Percentiles rank a stretch among this genome's conserved stretches.
Conservation (phyloP, 2,888 invertebrate genomes). For the Venustoraphidia nigricollis region DNA sequence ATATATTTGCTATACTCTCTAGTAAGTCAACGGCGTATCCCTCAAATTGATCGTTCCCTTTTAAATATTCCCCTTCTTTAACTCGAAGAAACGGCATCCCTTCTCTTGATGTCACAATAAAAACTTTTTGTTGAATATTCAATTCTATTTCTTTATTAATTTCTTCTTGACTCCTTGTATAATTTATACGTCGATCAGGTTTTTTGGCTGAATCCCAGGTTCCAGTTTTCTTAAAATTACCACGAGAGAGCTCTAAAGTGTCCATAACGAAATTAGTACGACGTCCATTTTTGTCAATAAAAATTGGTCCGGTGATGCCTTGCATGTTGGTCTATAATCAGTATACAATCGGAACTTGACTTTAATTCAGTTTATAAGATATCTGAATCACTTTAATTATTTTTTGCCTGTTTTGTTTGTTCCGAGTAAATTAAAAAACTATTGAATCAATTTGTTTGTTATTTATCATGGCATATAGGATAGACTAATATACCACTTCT, state of each 20-base stretch:
- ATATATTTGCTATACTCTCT: constrained; percentile 47
- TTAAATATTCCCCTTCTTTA: constrained; percentile 38
- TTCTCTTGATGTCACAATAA: constrained; percentile 38
- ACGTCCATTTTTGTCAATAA: constrained; percentile 50
- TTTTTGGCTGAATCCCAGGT: constrained; percentile 26
- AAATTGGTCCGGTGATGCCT: constrained; percentile 49
- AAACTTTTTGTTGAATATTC: constrained; percentile 29
- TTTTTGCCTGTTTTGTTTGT: too few species aligned
- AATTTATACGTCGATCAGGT: constrained; percentile 12
- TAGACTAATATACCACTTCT: too few species aligned
- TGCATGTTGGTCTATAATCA: too few species aligned
- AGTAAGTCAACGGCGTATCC: constrained; percentile 88
- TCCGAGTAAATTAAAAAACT: too few species aligned
- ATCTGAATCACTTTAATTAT: too few species aligned
- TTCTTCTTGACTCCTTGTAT: constrained; percentile 10
- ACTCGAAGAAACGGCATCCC: constrained; percentile 57
- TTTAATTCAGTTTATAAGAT: too few species aligned
- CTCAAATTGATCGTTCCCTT: constrained; percentile 65
- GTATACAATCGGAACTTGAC: too few species aligned
- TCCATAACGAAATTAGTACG: constrained; percentile 43
- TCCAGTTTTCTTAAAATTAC: constrained; percentile 37
- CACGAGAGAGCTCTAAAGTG: constrained; percentile 46
- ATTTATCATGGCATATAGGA: too few species aligned
- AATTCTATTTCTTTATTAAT: too few species aligned
- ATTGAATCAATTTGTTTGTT: too few species aligned